These are phyloP conservation scores for Geophilus truncorum DNA, from an alignment of 2,888 invertebrate genomes.

Conservation along the genomic window DNA sequence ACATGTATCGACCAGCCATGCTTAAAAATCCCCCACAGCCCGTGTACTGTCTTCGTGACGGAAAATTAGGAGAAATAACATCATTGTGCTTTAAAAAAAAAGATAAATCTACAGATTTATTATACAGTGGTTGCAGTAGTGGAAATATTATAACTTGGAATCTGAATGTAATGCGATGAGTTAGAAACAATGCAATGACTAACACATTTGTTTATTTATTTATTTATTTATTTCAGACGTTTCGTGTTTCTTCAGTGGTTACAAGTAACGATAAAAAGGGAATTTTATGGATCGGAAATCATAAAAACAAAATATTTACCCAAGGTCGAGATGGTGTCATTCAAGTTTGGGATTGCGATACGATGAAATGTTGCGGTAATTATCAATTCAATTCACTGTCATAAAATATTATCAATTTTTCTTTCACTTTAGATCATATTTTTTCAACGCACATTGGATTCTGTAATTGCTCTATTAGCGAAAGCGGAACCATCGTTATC, in stretches of 20 bases:
- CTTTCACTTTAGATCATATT: background rate
- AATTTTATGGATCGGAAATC: constrained; percentile 16
- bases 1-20: no score
- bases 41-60: background rate
- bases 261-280: background rate
- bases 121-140: constrained; percentile 28
- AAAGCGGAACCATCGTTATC: background rate
- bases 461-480: background rate
- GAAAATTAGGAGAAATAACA: background rate
- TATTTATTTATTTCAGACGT: background rate
- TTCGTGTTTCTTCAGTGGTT: background rate
- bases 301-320: background rate
- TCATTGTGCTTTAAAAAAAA: background rate
- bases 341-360: background rate
- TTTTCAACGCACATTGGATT: background rate
- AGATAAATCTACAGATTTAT: background rate
- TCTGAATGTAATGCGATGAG: background rate
- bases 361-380: background rate
- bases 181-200: no score
- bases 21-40: background rate
- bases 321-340: background rate
- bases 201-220: background rate
- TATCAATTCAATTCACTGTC: background rate
- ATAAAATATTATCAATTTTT: background rate
- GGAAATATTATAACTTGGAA: constrained; percentile 29